Evolutionary conservation across 2,888 invertebrate genomes (phyloP).

Genomic region (Zhengitettix transpicula): DNA sequence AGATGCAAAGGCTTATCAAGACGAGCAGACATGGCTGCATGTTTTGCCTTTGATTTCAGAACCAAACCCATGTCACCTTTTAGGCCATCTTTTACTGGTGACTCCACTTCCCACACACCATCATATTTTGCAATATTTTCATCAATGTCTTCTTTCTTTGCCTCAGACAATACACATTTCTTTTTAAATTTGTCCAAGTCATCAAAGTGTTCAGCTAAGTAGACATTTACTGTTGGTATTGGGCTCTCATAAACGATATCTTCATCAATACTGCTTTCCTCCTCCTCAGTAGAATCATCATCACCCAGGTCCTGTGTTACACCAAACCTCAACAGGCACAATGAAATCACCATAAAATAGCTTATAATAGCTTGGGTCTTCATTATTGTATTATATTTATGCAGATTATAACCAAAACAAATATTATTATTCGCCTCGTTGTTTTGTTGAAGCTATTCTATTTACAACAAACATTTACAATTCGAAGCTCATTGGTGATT

Average conservation of each 20-base stretch:
- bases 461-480: too few relatives aligned
- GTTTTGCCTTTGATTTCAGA: conserved; percentile 86
- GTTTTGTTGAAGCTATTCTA: too few relatives aligned
- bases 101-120: conserved; percentile 60
- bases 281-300: not conserved
- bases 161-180: conserved; percentile 74
- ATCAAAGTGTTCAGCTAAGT: conserved; percentile 79
- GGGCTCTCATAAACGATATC: conserved; percentile 56
- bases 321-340: too few relatives aligned
- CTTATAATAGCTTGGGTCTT: too few relatives aligned
- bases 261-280: conserved; percentile 23
- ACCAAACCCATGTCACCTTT: conserved; percentile 76
- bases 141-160: conserved; percentile 73
- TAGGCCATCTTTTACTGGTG: conserved; percentile 59
- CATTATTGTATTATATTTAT: too few relatives aligned
- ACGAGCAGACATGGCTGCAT: conserved; percentile 77
- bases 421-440: too few relatives aligned
- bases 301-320: too few relatives aligned
- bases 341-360: too few relatives aligned
- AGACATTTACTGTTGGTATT: conserved; percentile 39
- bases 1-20: conserved; percentile 65
- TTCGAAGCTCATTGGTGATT: not conserved
- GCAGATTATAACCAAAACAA: too few relatives aligned
- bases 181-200: conserved; percentile 50
- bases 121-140: conserved; percentile 91